Evolutionary conservation across 2,113 vertebrate species (phyloP).

Genomic region (Ahaetulla prasina): DNA sequence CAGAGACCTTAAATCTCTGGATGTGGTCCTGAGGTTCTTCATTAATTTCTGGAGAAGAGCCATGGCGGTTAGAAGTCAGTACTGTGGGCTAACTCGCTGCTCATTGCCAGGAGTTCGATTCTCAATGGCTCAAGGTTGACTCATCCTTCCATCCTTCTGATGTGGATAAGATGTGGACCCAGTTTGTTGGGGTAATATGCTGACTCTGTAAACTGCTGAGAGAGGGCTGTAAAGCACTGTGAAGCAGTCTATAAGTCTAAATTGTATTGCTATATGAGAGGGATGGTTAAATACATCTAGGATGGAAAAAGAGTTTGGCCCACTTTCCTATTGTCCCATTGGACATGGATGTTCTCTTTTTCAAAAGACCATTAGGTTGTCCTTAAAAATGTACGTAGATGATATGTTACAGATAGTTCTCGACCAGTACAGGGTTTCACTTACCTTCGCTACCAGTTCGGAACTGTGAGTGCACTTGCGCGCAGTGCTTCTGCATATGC

Average conservation of each 20-base stretch:
- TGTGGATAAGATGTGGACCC: too few relatives aligned
- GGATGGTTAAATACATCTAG: background rate
- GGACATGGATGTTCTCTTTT: background rate
- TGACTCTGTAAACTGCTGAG: background rate
- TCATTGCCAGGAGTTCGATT: background rate
- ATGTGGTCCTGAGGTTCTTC: background rate
- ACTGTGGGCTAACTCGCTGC: background rate
- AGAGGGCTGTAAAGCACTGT: too few relatives aligned
- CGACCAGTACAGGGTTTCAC: too few relatives aligned
- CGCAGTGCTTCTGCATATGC: too few relatives aligned
- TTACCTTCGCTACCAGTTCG: too few relatives aligned
- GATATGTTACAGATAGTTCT: background rate
- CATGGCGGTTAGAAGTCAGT: background rate
- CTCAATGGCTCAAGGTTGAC: background rate
- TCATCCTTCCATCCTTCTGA: too few relatives aligned
- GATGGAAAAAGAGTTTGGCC: background rate
- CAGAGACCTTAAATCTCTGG: background rate
- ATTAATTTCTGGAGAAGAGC: background rate
- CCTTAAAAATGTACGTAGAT: background rate
- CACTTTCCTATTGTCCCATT: background rate
- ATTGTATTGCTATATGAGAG: background rate
- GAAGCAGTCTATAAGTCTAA: too few relatives aligned
- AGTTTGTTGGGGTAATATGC: background rate
- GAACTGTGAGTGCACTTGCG: too few relatives aligned
- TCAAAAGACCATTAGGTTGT: background rate